phyloP scores from a whole-genome alignment of 2,113 vertebrate genomes.

The Pleuronectes platessa region DNA sequence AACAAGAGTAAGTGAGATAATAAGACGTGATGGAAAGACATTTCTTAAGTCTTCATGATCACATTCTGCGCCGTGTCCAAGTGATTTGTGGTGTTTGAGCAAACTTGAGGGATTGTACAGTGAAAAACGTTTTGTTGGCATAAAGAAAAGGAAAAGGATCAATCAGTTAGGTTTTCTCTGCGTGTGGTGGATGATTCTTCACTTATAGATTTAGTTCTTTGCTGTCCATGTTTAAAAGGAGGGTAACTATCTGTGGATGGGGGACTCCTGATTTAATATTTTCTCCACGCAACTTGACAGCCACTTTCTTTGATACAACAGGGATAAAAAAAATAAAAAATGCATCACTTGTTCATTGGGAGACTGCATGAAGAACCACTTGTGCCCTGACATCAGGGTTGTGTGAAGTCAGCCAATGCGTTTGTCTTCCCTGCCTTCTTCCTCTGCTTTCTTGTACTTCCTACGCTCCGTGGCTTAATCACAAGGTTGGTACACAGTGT shows the following conservation, averaged over 20 bases:
- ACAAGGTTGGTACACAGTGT: conserved; percentile 43
- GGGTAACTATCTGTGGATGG: neutral
- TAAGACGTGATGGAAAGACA: neutral
- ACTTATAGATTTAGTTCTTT: neutral
- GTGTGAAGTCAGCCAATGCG: conserved; percentile 38
- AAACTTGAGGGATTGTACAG: neutral
- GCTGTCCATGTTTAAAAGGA: conserved; percentile 42
- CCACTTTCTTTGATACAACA: conserved; percentile 13
- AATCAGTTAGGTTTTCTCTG: conserved; percentile 8
- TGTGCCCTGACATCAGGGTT: conserved; percentile 1
- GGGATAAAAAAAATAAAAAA: neutral
- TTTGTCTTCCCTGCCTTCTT: conserved; percentile 32
- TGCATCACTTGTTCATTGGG: neutral
- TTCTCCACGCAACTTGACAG: neutral
- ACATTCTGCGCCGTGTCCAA: neutral
- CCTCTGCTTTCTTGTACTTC: conserved; percentile 53
- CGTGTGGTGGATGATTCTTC: neutral
- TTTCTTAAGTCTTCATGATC: too few species aligned
- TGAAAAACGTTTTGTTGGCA: neutral
- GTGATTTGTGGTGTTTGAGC: conserved; percentile 12
- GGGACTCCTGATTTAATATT: too few species aligned
- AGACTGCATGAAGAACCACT: neutral
- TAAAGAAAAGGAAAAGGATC: neutral
- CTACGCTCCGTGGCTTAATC: conserved; percentile 58
- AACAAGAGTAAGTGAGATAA: neutral